These are phyloP conservation scores for Plutomurus gul DNA, from an alignment of 1,140 invertebrate species.

Conservation along the genomic window DNA sequence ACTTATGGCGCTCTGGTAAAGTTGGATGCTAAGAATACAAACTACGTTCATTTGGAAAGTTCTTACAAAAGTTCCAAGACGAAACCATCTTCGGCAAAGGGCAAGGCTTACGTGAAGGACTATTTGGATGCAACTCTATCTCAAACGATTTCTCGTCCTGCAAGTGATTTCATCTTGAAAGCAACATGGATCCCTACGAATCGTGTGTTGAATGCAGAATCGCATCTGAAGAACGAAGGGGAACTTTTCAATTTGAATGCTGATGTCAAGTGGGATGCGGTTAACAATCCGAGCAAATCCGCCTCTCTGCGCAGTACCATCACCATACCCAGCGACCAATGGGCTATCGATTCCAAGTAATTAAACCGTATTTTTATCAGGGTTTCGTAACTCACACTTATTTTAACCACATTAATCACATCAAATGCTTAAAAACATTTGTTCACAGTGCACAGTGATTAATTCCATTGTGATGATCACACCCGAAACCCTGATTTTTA, in stretches of 20 bases:
- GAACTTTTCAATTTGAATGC: constrained; percentile 38
- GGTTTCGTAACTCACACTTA: neutral
- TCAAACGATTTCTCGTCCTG: neutral
- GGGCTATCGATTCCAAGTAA: constrained; percentile 47
- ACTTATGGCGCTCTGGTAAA: neutral
- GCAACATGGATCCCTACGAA: constrained; percentile 40
- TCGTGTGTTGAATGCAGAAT: constrained; percentile 18
- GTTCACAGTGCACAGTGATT: no score
- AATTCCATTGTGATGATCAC: neutral
- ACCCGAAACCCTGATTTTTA: neutral
- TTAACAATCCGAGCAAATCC: constrained; percentile 33
- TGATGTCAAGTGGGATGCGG: constrained; percentile 49
- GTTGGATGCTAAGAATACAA: constrained; percentile 37
- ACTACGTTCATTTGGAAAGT: constrained; percentile 30
- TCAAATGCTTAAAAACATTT: no score
- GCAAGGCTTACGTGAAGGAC: constrained; percentile 35
- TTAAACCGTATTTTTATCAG: neutral
- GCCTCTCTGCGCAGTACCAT: constrained; percentile 41
- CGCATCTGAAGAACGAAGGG: constrained; percentile 18
- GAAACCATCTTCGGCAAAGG: constrained; percentile 19
- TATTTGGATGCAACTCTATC: constrained; percentile 40
- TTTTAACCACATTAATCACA: neutral
- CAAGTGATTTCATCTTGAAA: constrained; percentile 30
- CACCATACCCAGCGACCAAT: neutral
- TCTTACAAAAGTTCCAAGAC: neutral